Evolutionary conservation across 2,113 vertebrate genomes (phyloP).

Genomic region (Ariopsis seemanni): DNA sequence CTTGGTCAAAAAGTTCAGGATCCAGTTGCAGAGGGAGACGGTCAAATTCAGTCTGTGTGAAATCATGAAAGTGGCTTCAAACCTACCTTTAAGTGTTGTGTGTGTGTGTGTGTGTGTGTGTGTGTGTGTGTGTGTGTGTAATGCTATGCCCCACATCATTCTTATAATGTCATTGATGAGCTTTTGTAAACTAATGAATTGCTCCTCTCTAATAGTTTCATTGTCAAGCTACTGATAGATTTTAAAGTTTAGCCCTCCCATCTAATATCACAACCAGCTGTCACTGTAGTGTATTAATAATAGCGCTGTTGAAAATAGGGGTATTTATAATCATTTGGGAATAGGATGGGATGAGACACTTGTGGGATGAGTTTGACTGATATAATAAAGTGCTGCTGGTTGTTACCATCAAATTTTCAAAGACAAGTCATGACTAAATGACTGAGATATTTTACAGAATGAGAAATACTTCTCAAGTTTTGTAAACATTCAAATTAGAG

Average conservation of each 20-base stretch:
- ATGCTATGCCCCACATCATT: neutral
- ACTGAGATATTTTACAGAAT: neutral
- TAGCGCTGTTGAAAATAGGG: neutral
- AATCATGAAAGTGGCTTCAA: neutral
- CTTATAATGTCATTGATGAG: neutral
- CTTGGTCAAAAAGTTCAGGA: neutral
- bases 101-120: neutral
- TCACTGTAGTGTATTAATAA: neutral
- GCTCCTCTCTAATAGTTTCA: neutral
- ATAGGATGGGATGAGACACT: neutral
- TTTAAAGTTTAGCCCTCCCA: neutral
- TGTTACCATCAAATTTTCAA: neutral
- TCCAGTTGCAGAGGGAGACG: neutral
- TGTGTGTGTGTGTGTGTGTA: neutral
- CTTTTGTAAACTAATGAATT: neutral
- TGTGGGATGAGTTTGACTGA: neutral
- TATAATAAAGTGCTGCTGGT: neutral
- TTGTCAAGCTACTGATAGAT: neutral
- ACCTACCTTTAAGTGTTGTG: neutral
- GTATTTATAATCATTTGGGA: neutral
- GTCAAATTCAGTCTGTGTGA: neutral
- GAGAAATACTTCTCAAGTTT: neutral
- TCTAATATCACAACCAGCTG: neutral
- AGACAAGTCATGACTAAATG: neutral
- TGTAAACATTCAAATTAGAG: neutral